Evolutionary conservation across 2,888 invertebrate genomes (phyloP), one percentile per base, ranked within the genome.

Genomic region (Prostheceraeus crozeri): DNA sequence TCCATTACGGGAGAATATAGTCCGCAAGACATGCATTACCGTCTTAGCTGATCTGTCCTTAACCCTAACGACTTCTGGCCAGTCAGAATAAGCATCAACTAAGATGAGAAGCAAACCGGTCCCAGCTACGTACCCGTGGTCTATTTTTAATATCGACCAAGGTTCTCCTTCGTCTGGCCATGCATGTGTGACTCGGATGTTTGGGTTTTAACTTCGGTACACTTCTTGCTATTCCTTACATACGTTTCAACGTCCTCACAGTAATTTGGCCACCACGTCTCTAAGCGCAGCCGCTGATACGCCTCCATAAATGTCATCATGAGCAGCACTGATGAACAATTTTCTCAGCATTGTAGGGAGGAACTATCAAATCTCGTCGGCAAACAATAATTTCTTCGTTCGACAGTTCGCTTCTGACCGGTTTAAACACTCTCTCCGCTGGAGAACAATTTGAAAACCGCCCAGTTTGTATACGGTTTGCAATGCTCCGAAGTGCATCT

Each of bases 1-100:
- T 10, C 33, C 33, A 33, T 33, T n/a, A 8, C 33, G 8, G n/a
- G 8, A 8, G n/a, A 33, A 33, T 10, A 33, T 33, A 33, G 33
- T 33, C n/a, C n/a, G 33, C 23, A 55, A 40, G 14, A 55, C 55
- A 2, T 55, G 31, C 14, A 30, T 16, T n/a, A 55, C 52, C 8
- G 55, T 51, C 33, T 21, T 8, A 14, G 55, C 52, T 14, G 14
- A 40, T 40, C 14, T 16, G 21, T 55, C 53, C 14, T 35, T 40
- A 33, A 55, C 52, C 4, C 21, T 35, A 35, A 55, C 33, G 21
- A 40, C 48, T 52, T 55, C 55, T 4, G 55, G 52, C 28, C 33
- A 55, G 33, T 36, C 55, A 25, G 55, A 55, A 40, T 45, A 55
- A 4, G 55, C 55, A 21, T 55, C 48, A 25, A 55, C 55, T 40